Base-by-base conservation (phyloP, 2,888 invertebrate species). In the Ferrisia virgata region DNA sequence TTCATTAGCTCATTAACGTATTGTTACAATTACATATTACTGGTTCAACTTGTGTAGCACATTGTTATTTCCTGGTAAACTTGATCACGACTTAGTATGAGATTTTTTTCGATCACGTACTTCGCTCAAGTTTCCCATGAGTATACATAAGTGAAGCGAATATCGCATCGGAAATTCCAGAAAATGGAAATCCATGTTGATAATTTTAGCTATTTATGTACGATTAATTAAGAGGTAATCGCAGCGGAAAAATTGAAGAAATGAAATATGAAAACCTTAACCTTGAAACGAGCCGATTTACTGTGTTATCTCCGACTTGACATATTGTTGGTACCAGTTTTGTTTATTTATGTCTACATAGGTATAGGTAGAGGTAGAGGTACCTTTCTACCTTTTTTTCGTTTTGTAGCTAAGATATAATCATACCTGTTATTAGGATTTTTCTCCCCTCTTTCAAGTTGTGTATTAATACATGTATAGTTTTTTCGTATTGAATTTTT, bases 1-100 rank as follows among this genome's bases (percentile, higher is more conserved):
- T 72, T 72, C 72, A 72, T 33, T 72, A 25, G 72, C 33, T 72
- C 72, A 72, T 72, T 72, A 72, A 72, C 33, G 72, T 72, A 72
- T 72, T 72, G 72, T 72, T 72, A 72, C 72, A 72, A 72, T 72
- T 47, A n/a, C n/a, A n/a, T n/a, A 47, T 47, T 72, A 72, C 72
- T 72, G 72, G 72, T 72, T 72, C n/a, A 72, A 72, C 72, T 72
- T 72, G 72, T 72, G 72, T 33, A 72, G n/a, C 33, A 72, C 33
- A 72, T 72, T 33, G 72, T 33, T 72, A 72, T 72, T 72, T 72
- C 72, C 72, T 72, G 72, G 72, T 72, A 72, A 33, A 72, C 72
- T 72, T 72, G 72, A 72, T 72, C 72, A 72, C 72, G 72, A 72
- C 72, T 64, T 28, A 64, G 58, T 64, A 72, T 72, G 18, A 22